Base-by-base conservation (phyloP, 2,113 vertebrate genomes). In the Silurus meridionalis region DNA sequence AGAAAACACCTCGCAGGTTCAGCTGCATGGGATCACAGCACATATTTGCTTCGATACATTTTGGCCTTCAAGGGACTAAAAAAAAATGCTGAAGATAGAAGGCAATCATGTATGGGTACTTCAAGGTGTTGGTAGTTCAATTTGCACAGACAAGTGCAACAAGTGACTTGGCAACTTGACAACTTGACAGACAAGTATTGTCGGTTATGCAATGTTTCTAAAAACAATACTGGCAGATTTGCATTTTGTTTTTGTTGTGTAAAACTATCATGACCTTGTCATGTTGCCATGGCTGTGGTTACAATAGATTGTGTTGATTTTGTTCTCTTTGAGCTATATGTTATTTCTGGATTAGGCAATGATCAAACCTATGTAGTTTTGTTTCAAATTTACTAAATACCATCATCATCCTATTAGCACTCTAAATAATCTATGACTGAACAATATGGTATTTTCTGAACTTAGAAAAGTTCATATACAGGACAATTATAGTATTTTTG, bases 1-100 rank as follows among this genome's bases (percentile, higher is more conserved):
- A 88, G 90, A 89, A 94, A 94, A 91, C 92, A 93, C 92, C 92
- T 92, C 63, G 89, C 91, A 87, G 91, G 90, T 94, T 80, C n/a
- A n/a, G n/a, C 81, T 83, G 61, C 71, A 80, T 13, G n/a, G 57
- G 66, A 60, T 28, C 37, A 79, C 48, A 13, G 52, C 21, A 7
- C 52, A 19, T 86, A 8, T 80, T 69, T 86, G 25, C n/a, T 86
- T 88, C 71, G 63, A 82, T n/a, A 86, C 50, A 13, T 83, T 82
- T 60, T 19, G 52, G 19, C 15, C 37, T 63, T 48, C n/a, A 84
- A 50, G 75, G 37, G 48, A 37, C 55, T 58, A 4, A 37, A 37
- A 2, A n/a, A 25, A 74, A 48, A 55, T 67, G 61, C 0, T 19
- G 17, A 78, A 7, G 60, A 17, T 52, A 37, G 5, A 57, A 8